These are phyloP conservation scores for Drosophila acutilabella DNA, from an alignment of 2,888 invertebrate species.

Conservation along the genomic window DNA sequence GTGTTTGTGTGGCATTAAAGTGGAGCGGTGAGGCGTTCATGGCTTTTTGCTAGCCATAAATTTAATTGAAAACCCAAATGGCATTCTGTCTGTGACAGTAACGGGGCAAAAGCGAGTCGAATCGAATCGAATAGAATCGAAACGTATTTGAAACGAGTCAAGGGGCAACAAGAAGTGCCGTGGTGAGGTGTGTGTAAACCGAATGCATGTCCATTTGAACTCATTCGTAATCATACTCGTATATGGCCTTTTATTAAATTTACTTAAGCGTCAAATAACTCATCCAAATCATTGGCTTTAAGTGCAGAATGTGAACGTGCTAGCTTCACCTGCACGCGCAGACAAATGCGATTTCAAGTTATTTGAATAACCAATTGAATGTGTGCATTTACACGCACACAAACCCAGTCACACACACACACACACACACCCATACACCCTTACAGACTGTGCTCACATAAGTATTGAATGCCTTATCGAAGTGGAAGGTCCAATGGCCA, in stretches of 20 bases:
- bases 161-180: too few species aligned
- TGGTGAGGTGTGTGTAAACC: not conserved
- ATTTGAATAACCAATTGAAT: conserved; percentile 79
- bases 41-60: conserved; percentile 71
- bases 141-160: too few species aligned
- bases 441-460: not conserved
- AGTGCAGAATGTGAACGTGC: conserved; percentile 63
- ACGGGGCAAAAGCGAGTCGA: conserved; percentile 7
- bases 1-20: conserved; percentile 50
- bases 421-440: conserved; percentile 16
- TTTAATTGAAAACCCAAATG: conserved; percentile 75
- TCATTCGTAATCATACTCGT: conserved; percentile 5
- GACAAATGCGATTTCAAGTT: conserved; percentile 77
- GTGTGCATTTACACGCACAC: conserved; percentile 65
- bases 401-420: conserved; percentile 21
- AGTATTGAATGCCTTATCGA: conserved; percentile 19
- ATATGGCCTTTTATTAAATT: conserved; percentile 66
- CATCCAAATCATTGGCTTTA: conserved; percentile 59
- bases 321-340: conserved; percentile 60
- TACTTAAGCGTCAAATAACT: conserved; percentile 64
- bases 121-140: conserved; percentile 8
- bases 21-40: conserved; percentile 34
- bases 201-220: conserved; percentile 22
- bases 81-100: conserved; percentile 62
- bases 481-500: conserved; percentile 22